A percentile compares a stretch with the other conserved stretches of the same genome.
These are phyloP conservation scores for Pammene aurita DNA, from an alignment of 2,888 invertebrate species.

Conservation along the genomic window DNA sequence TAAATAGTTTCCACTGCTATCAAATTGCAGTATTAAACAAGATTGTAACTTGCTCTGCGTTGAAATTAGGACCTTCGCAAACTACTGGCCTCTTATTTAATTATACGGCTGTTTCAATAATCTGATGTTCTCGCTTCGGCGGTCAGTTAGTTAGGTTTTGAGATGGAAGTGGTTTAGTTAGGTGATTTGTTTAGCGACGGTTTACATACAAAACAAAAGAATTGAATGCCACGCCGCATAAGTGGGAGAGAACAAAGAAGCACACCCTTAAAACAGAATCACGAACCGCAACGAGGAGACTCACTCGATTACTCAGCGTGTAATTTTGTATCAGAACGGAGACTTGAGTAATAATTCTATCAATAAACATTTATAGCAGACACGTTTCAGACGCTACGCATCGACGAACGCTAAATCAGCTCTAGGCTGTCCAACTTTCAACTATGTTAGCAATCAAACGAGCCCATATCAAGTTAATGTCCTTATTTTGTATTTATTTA, in stretches of 20 bases:
- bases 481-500: background rate
- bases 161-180: conserved; percentile 23
- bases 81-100: conserved; percentile 35
- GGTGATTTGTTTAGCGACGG: conserved; percentile 24
- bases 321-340: conserved; percentile 70
- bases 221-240: conserved; percentile 27
- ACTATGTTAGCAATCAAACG: conserved; percentile 3
- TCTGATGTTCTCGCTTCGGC: conserved; percentile 29
- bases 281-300: conserved; percentile 68
- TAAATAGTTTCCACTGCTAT: conserved; percentile 60
- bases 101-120: conserved; percentile 32
- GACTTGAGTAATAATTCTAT: conserved; percentile 71
- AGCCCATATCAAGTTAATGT: background rate
- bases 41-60: conserved; percentile 39
- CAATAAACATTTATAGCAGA: conserved; percentile 74
- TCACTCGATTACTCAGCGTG: conserved; percentile 76
- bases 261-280: conserved; percentile 67
- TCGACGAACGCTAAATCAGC: conserved; percentile 70
- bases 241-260: conserved; percentile 58
- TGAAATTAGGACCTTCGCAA: conserved; percentile 39
- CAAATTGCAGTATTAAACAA: conserved; percentile 46
- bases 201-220: conserved; percentile 23
- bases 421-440: conserved; percentile 50
- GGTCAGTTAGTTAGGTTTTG: conserved; percentile 25
- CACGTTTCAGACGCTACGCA: conserved; percentile 70